Conservation (phyloP, 2,113 vertebrate genomes). For the Oryctolagus cuniculus region DNA sequence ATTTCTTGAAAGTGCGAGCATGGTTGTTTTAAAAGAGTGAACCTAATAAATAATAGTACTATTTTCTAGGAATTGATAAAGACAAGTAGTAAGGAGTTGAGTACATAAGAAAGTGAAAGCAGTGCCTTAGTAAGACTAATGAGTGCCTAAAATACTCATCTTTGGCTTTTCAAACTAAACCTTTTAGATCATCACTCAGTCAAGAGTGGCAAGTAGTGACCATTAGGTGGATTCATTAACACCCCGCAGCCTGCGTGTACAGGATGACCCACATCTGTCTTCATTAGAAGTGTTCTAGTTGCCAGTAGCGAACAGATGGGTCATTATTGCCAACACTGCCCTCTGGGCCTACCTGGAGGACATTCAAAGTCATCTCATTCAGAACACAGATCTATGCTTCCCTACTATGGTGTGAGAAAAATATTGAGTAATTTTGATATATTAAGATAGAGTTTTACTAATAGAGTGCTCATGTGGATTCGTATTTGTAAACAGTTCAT, state of each 20-base stretch:
- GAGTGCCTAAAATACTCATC: constrained; percentile 83
- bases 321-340: constrained; percentile 89
- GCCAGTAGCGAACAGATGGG: constrained; percentile 91
- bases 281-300: constrained; percentile 92
- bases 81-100: constrained; percentile 69
- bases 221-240: constrained; percentile 92
- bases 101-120: constrained; percentile 71
- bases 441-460: constrained; percentile 5
- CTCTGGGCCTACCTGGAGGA: constrained; percentile 90
- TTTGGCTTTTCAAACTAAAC: constrained; percentile 87
- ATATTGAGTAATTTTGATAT: constrained; percentile 61
- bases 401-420: constrained; percentile 63
- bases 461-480: background rate
- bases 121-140: constrained; percentile 83
- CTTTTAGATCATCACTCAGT: constrained; percentile 89
- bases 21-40: constrained; percentile 72
- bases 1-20: constrained; percentile 64
- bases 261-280: constrained; percentile 92
- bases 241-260: constrained; percentile 87
- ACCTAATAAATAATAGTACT: constrained; percentile 59
- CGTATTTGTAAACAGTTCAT: constrained; percentile 59
- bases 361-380: constrained; percentile 84
- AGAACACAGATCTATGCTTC: constrained; percentile 79
- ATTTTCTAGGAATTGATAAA: constrained; percentile 67
- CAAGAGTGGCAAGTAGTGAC: constrained; percentile 89